Base-by-base conservation (phyloP, 2,797 vertebrate species). In the Girardinus metallicus region DNA sequence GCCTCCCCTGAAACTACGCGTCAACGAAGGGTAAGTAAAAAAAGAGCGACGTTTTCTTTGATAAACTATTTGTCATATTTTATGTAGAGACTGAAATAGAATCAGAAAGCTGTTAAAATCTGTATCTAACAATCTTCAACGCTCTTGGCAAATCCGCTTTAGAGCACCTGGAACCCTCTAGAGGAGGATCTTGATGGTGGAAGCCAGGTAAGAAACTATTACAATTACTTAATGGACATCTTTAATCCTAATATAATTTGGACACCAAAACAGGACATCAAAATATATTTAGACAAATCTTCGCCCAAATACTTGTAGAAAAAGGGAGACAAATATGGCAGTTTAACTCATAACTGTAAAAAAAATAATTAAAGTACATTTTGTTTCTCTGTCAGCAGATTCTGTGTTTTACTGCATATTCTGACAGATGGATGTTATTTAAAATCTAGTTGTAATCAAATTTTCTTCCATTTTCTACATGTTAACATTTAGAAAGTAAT, bases 161-260 rank as follows among this genome's bases (percentile, higher is more conserved):
- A 9, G 34, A 23, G 36, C 18, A 26, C 6, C 64, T 68, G 64
- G 64, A 68, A 41, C 36, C 64, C 64, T 41, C 64, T 68, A 41
- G 0, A 0, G 10, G 4, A 0, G 21, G 0, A 11, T 39, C 12
- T 41, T 26, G 2, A 15, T 29, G 3, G 0, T n/a, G 0, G 21
- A 21, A 64, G 18, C 36, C 23, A 68, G 64, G 64, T 68, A 68
- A 68, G 62, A 64, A 64, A 21, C 3, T 21, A 16, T 36, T 64
- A 49, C 47, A 21, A 21, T 21, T 9, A 23, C 21, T 9, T 15
- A 34, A 62, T 34, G 29, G 57, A 2, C 57, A 31, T 62, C 15
- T 62, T 31, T 34, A 31, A 16, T 34, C 1, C 26, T 31, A 34
- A 8, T 62, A 16, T 15, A 31, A 31, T 31, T 60, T 57, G 26